phyloP scores from a whole-genome alignment of 2,888 invertebrate genomes.

The Bombyx huttoni region DNA sequence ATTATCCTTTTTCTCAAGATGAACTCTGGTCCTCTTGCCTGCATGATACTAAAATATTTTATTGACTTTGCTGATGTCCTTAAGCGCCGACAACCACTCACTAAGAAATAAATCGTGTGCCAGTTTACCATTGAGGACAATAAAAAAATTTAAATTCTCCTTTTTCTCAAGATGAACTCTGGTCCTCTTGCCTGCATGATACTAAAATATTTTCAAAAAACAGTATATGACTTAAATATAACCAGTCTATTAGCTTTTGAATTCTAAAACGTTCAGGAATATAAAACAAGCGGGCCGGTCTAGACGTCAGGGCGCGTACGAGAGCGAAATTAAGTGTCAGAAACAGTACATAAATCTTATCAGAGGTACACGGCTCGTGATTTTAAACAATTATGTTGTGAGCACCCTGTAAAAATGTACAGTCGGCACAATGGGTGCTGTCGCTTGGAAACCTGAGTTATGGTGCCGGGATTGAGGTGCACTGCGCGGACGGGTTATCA shows the following conservation, averaged over 20 bases:
- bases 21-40: background rate
- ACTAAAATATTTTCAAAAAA: background rate
- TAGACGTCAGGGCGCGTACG: conserved; percentile 34
- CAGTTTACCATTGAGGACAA: no score
- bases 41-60: background rate
- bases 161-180: no score
- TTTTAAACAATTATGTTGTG: conserved; percentile 55
- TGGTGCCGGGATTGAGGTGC: conserved; percentile 6
- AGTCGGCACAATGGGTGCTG: conserved; percentile 34
- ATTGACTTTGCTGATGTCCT: no score
- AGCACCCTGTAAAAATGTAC: conserved; percentile 31
- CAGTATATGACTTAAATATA: background rate
- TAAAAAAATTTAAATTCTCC: no score
- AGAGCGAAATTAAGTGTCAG: conserved; percentile 60
- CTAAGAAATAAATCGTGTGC: no score
- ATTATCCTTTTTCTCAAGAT: no score
- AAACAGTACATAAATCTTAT: conserved; percentile 58
- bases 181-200: background rate
- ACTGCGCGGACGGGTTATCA: conserved; percentile 17
- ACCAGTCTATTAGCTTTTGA: background rate
- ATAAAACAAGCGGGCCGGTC: conserved; percentile 1
- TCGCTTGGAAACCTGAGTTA: conserved; percentile 41
- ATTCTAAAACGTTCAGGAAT: background rate
- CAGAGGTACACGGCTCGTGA: conserved; percentile 46
- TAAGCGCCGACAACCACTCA: no score